Evolutionary conservation across 2,797 vertebrate species (phyloP), one percentile per base, ranked within the genome.

Genomic region (Thunnus albacares): DNA sequence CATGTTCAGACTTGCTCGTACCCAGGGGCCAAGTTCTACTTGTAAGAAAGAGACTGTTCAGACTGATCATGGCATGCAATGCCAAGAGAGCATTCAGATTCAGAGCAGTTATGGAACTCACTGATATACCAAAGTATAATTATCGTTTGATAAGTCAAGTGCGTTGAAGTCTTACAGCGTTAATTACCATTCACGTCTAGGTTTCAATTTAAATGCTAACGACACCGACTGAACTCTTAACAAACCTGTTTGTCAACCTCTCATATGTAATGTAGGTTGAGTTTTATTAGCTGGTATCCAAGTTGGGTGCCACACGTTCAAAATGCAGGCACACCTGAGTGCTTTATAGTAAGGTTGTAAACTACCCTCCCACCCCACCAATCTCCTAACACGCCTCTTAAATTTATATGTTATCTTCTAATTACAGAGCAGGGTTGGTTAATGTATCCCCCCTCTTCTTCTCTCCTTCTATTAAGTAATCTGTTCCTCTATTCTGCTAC

Each of bases 1-100:
- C 90, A 0, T 92, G 93, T 91, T 86, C 61, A 88, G 90, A 89
- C 93, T 89, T 90, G 93, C 67, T 80, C 3, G 0, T 11, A 70
- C 74, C 85, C 51, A 5, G 52, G 56, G 79, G 89, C 70, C 51
- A 20, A 75, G 83, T 75, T 76, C 71, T 75, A 47, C 83, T 49
- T 66, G 72, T 69, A 68, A 75, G 4, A 91, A 83, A 84, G 82
- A 72, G 61, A 82, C 63, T 73, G 79, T 85, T 85, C 86, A 41
- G 51, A 33, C 30, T 45, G 62, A 77, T 84, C 49, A 4, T 43
- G 11, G 67, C 18, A 56, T 45, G 2, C 15, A 3, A 20, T 6
- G 35, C 20, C 13, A 30, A 43, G 45, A 58, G 57, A 71, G 45
- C 68, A 17, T 63, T 74, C 30, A 10, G 38, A 56, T 65, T 83